Evolutionary conservation across 2,797 vertebrate species (phyloP).

Genomic region (Helostoma temminkii): DNA sequence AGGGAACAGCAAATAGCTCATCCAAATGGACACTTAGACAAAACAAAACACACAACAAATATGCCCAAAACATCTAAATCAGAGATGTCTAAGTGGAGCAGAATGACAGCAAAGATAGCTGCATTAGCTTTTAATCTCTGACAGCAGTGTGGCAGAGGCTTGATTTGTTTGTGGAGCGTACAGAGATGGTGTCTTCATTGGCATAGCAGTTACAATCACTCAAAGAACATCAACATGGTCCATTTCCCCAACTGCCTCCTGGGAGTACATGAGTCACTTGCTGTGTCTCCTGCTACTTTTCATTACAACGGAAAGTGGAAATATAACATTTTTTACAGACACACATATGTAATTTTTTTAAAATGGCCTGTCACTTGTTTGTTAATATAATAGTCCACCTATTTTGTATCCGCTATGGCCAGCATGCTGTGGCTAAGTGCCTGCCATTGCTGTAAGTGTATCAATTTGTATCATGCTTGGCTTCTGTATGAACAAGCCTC

Average conservation of each 20-base stretch:
- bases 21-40: constrained; percentile 37
- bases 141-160: constrained; percentile 29
- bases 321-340: not conserved
- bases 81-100: constrained; percentile 40
- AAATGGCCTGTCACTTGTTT: not conserved
- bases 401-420: not conserved
- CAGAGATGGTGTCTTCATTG: constrained; percentile 23
- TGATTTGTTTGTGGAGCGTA: constrained; percentile 25
- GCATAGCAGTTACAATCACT: constrained; percentile 24
- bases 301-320: constrained; percentile 16
- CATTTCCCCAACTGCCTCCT: constrained; percentile 14
- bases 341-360: not conserved
- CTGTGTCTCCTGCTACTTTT: not conserved
- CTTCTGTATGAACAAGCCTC: not conserved
- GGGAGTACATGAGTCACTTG: constrained; percentile 10
- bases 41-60: constrained; percentile 35
- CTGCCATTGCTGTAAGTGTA: not conserved
- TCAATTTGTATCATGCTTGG: not conserved
- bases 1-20: constrained; percentile 38
- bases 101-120: constrained; percentile 19
- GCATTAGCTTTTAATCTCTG: constrained; percentile 47
- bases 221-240: not conserved
- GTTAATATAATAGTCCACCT: constrained; percentile 7
- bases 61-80: constrained; percentile 28
- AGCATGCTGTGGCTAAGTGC: not conserved